Conservation (phyloP, 2,888 invertebrate genomes). For the Pardosa pseudoannulata region DNA sequence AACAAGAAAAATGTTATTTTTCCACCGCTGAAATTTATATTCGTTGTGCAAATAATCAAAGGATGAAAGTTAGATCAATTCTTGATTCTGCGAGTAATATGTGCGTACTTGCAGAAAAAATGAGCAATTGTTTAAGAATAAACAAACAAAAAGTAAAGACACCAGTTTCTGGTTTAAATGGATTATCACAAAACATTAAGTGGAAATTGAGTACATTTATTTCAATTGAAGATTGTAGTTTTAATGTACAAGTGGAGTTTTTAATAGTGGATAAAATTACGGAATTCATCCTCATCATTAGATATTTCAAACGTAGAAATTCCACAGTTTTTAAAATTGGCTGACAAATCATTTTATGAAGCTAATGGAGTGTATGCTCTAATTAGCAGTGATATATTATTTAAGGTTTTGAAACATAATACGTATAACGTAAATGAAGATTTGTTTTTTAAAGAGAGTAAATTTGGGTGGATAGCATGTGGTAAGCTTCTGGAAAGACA, state of each 20-base stretch:
- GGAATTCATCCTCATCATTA: background rate
- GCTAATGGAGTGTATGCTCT: background rate
- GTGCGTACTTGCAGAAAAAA: background rate
- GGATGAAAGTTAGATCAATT: background rate
- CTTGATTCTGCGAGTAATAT: background rate
- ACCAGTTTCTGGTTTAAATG: background rate
- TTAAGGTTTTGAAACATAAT: too few species aligned
- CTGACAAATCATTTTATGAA: constrained; percentile 12
- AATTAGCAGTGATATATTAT: background rate
- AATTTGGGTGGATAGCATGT: background rate
- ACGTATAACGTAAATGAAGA: background rate
- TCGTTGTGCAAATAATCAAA: background rate
- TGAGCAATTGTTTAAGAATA: background rate
- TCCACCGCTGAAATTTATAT: background rate
- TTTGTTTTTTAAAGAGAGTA: too few species aligned
- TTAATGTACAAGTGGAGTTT: background rate
- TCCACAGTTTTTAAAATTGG: too few species aligned
- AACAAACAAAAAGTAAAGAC: background rate
- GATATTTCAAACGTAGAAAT: background rate
- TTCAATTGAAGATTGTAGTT: background rate
- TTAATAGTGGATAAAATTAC: background rate
- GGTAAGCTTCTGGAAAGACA: background rate
- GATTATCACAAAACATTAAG: background rate
- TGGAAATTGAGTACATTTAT: background rate
- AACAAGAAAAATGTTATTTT: background rate